These are phyloP conservation scores for Cosmopolites sordidus DNA, from an alignment of 2,888 invertebrate genomes.

Conservation along the genomic window DNA sequence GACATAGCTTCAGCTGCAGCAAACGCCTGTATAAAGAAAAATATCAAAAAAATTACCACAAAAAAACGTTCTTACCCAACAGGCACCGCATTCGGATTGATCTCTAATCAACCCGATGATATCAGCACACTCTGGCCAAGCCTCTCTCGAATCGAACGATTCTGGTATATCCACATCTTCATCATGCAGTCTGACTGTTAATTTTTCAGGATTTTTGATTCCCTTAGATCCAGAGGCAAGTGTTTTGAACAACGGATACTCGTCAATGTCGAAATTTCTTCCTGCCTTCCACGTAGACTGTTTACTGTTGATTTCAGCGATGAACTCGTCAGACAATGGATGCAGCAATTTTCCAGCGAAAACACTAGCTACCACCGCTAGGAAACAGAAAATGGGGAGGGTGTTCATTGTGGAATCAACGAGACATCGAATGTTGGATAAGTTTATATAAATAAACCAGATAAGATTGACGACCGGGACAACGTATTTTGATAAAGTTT, in stretches of 20 bases:
- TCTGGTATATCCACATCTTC: conserved; percentile 54
- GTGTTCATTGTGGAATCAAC: too few species aligned
- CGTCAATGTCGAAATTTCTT: conserved; percentile 63
- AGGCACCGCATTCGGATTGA: conserved; percentile 84
- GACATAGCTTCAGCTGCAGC: conserved; percentile 83
- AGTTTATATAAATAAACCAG: too few species aligned
- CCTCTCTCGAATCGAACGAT: conserved; percentile 69
- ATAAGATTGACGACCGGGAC: too few species aligned
- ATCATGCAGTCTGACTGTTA: conserved; percentile 1
- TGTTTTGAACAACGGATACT: conserved; percentile 36
- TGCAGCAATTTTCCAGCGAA: conserved; percentile 8
- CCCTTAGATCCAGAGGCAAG: conserved; percentile 16
- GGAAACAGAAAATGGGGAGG: too few species aligned
- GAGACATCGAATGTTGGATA: too few species aligned
- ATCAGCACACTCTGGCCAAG: conserved; percentile 73
- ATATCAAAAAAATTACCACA: too few species aligned
- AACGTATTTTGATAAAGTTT: too few species aligned
- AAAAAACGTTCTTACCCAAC: conserved; percentile 66
- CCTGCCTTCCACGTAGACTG: conserved; percentile 75
- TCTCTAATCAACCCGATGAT: conserved; percentile 75
- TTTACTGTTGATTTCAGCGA: conserved; percentile 56
- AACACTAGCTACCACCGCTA: neutral
- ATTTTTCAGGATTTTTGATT: neutral
- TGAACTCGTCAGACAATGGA: conserved; percentile 29
- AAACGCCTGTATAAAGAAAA: conserved; percentile 64